Evolutionary conservation across 1,140 invertebrate species (phyloP).

Genomic region (Zophobas atratus): DNA sequence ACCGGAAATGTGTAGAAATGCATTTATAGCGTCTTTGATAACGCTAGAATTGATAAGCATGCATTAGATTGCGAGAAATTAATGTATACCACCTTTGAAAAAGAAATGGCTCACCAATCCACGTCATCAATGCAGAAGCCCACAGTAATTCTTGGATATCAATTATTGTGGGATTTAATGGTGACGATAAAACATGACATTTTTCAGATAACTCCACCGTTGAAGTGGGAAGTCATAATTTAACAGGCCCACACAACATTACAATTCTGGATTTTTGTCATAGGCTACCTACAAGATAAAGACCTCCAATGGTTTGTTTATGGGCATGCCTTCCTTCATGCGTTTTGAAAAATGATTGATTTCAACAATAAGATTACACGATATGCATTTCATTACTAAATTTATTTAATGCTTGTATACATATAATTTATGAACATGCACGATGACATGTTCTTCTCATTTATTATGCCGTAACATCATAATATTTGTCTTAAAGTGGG

Average conservation of each 20-base stretch:
- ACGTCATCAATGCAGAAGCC: conserved; percentile 10
- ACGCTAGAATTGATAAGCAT: conserved; percentile 6
- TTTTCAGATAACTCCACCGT: conserved; percentile 24
- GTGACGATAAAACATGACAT: conserved; percentile 22
- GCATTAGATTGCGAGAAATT: background rate
- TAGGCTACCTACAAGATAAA: conserved; percentile 38
- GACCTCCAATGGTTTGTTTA: conserved; percentile 37
- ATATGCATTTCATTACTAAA: conserved; percentile 20
- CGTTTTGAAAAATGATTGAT: conserved; percentile 28
- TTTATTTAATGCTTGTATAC: background rate
- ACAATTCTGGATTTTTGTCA: conserved; percentile 34
- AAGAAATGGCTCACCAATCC: no score
- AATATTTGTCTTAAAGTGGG: background rate
- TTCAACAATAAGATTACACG: conserved; percentile 4
- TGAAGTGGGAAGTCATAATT: conserved; percentile 36
- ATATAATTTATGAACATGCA: conserved; percentile 18
- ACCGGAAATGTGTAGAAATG: no score
- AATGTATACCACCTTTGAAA: no score
- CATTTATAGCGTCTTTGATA: background rate
- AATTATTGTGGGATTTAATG: conserved; percentile 22
- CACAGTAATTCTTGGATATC: conserved; percentile 19
- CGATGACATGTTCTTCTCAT: conserved; percentile 10
- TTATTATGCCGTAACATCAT: conserved; percentile 11
- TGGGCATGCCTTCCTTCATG: conserved; percentile 16
- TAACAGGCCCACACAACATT: conserved; percentile 23